Conservation (phyloP, 2,888 invertebrate genomes). For the Sinhomidia bicolor region DNA sequence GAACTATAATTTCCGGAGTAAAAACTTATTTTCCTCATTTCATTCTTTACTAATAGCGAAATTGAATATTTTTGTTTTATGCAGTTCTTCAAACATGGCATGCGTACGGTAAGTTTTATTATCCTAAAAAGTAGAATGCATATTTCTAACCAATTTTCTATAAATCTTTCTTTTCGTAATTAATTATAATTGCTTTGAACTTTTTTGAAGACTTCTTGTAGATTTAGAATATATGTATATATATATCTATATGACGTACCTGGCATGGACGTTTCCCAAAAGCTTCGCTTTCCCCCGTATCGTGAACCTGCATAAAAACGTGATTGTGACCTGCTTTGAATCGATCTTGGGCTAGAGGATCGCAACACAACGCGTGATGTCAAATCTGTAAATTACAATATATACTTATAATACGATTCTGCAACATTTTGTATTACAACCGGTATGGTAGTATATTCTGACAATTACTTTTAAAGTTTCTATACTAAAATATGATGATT, state of each 20-base stretch:
- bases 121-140: too few species aligned
- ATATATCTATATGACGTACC: constrained; percentile 58
- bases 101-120: too few species aligned
- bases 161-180: too few species aligned
- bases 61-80: neutral
- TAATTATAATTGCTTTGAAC: too few species aligned
- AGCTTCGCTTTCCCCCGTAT: constrained; percentile 79
- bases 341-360: constrained; percentile 75
- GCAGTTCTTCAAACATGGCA: neutral
- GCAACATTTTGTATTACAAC: too few species aligned
- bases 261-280: constrained; percentile 75
- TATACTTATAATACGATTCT: too few species aligned
- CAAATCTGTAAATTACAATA: constrained; percentile 16
- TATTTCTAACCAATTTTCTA: too few species aligned
- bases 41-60: neutral
- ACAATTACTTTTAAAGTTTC: too few species aligned
- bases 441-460: too few species aligned
- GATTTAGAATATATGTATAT: too few species aligned
- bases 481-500: too few species aligned
- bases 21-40: neutral
- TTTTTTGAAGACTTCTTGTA: too few species aligned
- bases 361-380: constrained; percentile 67
- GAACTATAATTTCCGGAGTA: constrained; percentile 40
- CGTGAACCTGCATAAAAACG: constrained; percentile 79
- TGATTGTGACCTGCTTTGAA: constrained; percentile 76